These are phyloP conservation scores for Schlechtendalia chinensis DNA, from an alignment of 1,140 invertebrate genomes.

Conservation along the genomic window DNA sequence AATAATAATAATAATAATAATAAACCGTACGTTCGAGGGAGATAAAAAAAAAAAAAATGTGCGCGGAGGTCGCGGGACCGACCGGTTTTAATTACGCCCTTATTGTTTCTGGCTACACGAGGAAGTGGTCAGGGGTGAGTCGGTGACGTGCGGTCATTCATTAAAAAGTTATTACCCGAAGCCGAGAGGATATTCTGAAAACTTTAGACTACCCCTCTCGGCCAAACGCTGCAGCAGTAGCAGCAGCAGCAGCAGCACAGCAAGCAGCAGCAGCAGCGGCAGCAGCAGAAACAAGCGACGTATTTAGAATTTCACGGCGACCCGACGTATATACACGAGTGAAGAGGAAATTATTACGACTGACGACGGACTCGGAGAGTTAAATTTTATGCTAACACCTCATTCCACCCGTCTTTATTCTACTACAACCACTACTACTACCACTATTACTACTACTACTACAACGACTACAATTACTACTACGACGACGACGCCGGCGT, in stretches of 20 bases:
- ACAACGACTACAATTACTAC: no score
- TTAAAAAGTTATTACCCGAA: constrained; percentile 38
- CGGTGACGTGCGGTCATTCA: constrained; percentile 37
- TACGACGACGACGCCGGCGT: no score
- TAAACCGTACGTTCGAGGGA: background rate
- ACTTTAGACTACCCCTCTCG: background rate
- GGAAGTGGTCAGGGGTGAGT: background rate
- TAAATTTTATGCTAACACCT: constrained; percentile 36
- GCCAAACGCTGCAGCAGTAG: no score
- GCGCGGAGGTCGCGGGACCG: background rate
- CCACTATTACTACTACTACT: no score
- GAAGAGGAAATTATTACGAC: constrained; percentile 16
- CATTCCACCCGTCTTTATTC: background rate
- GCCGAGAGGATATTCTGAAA: constrained; percentile 4
- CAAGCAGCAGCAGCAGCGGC: no score
- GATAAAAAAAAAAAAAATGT: constrained; percentile 23
- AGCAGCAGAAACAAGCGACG: background rate
- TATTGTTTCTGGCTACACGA: constrained; percentile 13
- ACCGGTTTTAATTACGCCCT: constrained; percentile 33
- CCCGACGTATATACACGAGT: background rate
- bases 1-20: no score
- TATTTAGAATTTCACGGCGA: constrained; percentile 30
- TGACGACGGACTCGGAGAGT: background rate
- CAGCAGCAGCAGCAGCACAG: no score
- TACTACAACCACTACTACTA: no score